Evolutionary conservation across 2,888 invertebrate species (phyloP).

Genomic region (Drosophila pseudotalamancana): DNA sequence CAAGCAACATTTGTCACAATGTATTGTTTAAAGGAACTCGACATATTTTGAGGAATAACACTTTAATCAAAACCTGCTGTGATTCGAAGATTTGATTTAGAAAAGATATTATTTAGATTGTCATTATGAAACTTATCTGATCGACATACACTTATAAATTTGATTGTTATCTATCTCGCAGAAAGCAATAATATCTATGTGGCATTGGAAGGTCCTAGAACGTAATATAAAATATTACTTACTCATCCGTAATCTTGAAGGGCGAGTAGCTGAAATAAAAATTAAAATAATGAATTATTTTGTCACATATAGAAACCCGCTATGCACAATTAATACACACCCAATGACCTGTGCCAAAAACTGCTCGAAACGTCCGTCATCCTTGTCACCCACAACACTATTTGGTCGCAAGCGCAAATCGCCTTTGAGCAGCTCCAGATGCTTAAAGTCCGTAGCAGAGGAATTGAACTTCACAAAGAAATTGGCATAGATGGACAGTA

Average conservation of each 20-base stretch:
- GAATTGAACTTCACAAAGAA: slow-evolving; percentile 82
- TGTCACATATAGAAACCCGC: not conserved
- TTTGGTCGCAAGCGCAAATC: slow-evolving; percentile 80
- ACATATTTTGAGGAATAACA: not conserved
- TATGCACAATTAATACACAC: slow-evolving; percentile 28
- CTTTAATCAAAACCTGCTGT: not conserved
- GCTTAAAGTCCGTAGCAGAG: slow-evolving; percentile 69
- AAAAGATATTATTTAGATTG: not conserved
- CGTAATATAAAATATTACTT: slow-evolving; percentile 51
- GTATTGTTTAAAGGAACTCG: not conserved
- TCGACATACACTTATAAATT: too few relatives aligned
- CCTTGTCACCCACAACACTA: slow-evolving; percentile 78
- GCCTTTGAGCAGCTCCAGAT: slow-evolving; percentile 79
- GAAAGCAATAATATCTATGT: too few relatives aligned
- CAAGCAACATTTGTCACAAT: not conserved
- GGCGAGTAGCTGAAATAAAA: slow-evolving; percentile 71
- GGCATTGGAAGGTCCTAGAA: too few relatives aligned
- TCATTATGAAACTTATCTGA: not conserved
- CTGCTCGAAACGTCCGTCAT: slow-evolving; percentile 82
- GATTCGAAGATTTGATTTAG: not conserved
- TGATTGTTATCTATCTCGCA: too few relatives aligned
- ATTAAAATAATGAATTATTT: not conserved
- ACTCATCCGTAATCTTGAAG: slow-evolving; percentile 78
- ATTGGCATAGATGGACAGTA: slow-evolving; percentile 82
- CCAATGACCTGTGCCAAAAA: slow-evolving; percentile 80